Conservation (phyloP, 2,113 vertebrate genomes). For the Leptobrachium ailaonicum region DNA sequence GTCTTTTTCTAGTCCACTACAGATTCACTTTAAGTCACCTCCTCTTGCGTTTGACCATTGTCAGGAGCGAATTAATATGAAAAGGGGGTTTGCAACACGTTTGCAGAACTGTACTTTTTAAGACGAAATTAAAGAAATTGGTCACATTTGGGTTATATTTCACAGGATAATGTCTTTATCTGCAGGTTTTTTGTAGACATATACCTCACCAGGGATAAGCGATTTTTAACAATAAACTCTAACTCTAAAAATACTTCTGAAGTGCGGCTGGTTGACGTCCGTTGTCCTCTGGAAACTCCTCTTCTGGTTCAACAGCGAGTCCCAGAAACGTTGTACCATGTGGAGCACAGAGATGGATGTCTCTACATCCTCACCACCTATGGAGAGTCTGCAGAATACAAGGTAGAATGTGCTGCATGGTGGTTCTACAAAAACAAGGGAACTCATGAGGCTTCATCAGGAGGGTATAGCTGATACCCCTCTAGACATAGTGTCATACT, state of each 20-base stretch:
- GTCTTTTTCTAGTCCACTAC: no score
- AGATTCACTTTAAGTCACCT: no score
- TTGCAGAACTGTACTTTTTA: no score
- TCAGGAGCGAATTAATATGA: no score
- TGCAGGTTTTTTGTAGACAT: conserved; percentile 89
- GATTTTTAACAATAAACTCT: conserved; percentile 86
- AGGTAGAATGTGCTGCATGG: conserved; percentile 58
- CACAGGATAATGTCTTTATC: conserved; percentile 31
- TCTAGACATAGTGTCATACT: no score
- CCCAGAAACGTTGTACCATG: conserved; percentile 79
- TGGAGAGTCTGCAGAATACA: conserved; percentile 82
- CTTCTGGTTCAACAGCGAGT: conserved; percentile 79
- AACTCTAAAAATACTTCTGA: conserved; percentile 89
- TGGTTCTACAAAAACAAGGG: no score
- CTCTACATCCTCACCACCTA: conserved; percentile 87
- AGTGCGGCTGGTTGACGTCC: conserved; percentile 80
- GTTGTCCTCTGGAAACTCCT: conserved; percentile 67
- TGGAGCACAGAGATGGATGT: conserved; percentile 79
- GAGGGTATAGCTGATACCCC: no score
- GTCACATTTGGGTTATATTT: no score
- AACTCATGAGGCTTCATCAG: no score
- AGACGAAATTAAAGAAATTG: no score
- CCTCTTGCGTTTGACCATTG: no score
- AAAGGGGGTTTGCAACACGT: no score
- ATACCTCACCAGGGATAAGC: conserved; percentile 78